phyloP scores from a whole-genome alignment of 2,888 invertebrate species.

The Patella depressa region DNA sequence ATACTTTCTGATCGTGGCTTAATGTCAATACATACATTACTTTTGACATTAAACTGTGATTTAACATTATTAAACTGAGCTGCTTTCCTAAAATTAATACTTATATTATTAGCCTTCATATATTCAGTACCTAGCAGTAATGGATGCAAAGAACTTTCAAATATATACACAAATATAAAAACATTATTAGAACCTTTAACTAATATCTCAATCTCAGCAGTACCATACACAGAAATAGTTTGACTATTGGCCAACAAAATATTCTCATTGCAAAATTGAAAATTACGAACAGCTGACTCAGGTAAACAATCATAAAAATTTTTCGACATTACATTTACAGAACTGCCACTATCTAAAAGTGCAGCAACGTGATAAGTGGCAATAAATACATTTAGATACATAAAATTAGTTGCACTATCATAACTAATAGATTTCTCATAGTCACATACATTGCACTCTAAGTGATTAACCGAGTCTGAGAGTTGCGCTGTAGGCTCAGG shows the following conservation, averaged over 20 bases:
- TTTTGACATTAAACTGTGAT: background rate
- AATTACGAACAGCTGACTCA: background rate
- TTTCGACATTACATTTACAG: background rate
- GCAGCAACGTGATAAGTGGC: background rate
- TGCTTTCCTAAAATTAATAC: background rate
- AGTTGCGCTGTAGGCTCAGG: slow-evolving; percentile 5
- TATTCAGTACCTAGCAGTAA: background rate
- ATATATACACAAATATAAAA: background rate
- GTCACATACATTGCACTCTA: background rate
- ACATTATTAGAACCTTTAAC: background rate
- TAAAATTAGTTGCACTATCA: background rate
- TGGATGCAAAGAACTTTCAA: slow-evolving; percentile 7
- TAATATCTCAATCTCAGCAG: background rate
- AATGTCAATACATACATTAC: background rate
- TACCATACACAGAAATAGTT: background rate
- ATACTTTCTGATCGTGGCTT: background rate
- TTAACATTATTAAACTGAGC: background rate
- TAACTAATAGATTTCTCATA: background rate
- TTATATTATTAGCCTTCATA: background rate
- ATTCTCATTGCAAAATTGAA: background rate
- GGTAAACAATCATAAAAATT: background rate
- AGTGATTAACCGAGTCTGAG: background rate
- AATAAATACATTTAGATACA: background rate
- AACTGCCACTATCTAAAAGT: background rate
- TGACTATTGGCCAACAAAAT: background rate